Conservation (phyloP, 2,797 vertebrate genomes). For the Hozukius guyotensis region DNA sequence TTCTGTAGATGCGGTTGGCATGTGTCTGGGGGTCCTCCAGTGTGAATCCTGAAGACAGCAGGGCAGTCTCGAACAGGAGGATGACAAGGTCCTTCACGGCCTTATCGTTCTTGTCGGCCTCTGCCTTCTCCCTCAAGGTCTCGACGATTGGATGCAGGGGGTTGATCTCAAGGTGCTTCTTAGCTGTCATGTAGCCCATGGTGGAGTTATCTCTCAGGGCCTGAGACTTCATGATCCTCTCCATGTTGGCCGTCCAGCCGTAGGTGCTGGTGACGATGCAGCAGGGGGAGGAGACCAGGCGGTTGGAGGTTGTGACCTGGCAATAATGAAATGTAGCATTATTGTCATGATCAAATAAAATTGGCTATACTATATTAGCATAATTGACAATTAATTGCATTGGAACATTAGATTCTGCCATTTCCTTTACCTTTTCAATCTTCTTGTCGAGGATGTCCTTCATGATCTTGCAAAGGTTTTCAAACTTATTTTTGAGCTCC, state of each 20-base stretch:
- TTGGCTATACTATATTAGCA: not conserved
- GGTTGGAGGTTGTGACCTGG: conserved; percentile 89
- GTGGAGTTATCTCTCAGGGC: conserved; percentile 95
- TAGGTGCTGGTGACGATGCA: conserved; percentile 96
- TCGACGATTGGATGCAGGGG: conserved; percentile 93
- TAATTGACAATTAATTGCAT: too few relatives aligned
- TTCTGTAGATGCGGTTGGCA: conserved; percentile 95
- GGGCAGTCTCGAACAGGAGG: conserved; percentile 91
- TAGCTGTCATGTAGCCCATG: conserved; percentile 98
- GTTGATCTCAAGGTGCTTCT: conserved; percentile 97
- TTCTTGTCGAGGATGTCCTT: conserved; percentile 96
- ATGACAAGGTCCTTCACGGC: conserved; percentile 97
- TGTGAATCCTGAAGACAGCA: conserved; percentile 94
- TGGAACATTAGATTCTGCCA: not conserved
- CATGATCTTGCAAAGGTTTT: conserved; percentile 96
- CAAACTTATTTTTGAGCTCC: conserved; percentile 91
- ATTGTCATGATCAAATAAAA: not conserved
- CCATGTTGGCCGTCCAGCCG: conserved; percentile 97
- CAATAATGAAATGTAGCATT: not conserved
- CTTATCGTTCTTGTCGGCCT: conserved; percentile 97
- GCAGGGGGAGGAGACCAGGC: conserved; percentile 93
- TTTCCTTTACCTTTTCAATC: conserved; percentile 89
- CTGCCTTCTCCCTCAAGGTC: conserved; percentile 93
- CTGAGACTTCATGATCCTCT: conserved; percentile 98
- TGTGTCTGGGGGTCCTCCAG: conserved; percentile 96